These are phyloP conservation scores for Quadroppia sp. DNA, from an alignment of 2,888 invertebrate species.

Conservation along the genomic window DNA sequence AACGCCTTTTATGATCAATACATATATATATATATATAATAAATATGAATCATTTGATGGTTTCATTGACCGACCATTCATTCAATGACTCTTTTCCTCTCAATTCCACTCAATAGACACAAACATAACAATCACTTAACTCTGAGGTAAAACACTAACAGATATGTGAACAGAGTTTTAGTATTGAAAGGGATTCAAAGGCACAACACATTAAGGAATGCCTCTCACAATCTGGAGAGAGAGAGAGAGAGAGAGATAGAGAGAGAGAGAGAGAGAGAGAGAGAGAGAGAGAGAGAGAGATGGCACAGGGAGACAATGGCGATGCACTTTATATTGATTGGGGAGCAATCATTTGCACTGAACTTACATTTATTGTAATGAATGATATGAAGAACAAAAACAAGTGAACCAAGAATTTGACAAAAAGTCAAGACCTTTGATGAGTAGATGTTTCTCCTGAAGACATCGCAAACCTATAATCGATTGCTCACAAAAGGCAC, in stretches of 20 bases:
- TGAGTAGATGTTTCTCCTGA: not conserved
- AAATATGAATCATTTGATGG: slow-evolving; percentile 4
- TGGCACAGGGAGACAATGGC: not conserved
- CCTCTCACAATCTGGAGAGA: not conserved
- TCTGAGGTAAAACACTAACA: not conserved
- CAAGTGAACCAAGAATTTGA: not conserved
- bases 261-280: no score
- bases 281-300: no score
- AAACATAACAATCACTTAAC: not conserved
- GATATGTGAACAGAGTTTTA: not conserved
- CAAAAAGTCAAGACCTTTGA: not conserved
- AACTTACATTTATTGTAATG: slow-evolving; percentile 1
- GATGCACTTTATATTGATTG: not conserved
- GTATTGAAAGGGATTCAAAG: not conserved
- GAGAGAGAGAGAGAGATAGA: not conserved
- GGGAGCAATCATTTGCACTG: not conserved
- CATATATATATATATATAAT: not conserved
- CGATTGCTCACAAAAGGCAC: not conserved
- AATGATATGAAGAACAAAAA: not conserved
- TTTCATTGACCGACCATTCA: slow-evolving; percentile 4
- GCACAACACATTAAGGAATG: not conserved
- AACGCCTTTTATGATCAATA: slow-evolving; percentile 14
- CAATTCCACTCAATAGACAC: not conserved
- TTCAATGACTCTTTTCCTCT: slow-evolving; percentile 6
- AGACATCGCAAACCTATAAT: not conserved